Conservation (phyloP, 2,113 vertebrate species). For the Colistium nudipinnis region DNA sequence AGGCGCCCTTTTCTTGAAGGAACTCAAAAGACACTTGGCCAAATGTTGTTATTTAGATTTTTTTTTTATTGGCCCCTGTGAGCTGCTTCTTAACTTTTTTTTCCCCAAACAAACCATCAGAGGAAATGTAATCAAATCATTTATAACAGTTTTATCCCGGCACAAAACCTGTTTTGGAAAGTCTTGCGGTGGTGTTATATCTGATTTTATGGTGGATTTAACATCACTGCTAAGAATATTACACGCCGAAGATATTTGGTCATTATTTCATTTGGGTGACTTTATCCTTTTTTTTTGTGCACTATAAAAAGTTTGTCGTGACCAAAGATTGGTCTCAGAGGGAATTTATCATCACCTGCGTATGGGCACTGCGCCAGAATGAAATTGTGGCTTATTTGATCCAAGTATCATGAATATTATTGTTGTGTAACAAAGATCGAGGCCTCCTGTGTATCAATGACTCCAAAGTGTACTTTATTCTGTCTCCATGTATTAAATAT, state of each 20-base stretch:
- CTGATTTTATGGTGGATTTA: not conserved
- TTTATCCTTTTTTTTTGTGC: constrained; percentile 1
- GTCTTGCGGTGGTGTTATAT: too few relatives aligned
- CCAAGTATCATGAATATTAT: not conserved
- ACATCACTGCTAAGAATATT: too few relatives aligned
- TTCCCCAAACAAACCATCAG: too few relatives aligned
- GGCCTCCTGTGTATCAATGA: not conserved
- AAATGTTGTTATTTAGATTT: too few relatives aligned
- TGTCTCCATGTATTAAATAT: not conserved
- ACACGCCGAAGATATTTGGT: constrained; percentile 1
- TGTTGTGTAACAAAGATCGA: not conserved
- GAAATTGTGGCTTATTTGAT: not conserved
- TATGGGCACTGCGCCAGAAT: not conserved
- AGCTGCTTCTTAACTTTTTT: too few relatives aligned
- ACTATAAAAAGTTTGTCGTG: not conserved
- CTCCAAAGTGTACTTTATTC: not conserved
- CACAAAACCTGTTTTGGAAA: not conserved
- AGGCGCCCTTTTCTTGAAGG: too few relatives aligned
- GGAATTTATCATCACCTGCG: not conserved
- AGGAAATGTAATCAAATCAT: too few relatives aligned
- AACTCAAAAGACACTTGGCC: too few relatives aligned
- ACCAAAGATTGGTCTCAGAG: not conserved
- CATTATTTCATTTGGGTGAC: constrained; percentile 10
- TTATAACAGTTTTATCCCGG: too few relatives aligned
- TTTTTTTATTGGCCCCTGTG: too few relatives aligned